Base-by-base conservation (phyloP, 2,113 vertebrate genomes). In the Pantherophis guttatus region DNA sequence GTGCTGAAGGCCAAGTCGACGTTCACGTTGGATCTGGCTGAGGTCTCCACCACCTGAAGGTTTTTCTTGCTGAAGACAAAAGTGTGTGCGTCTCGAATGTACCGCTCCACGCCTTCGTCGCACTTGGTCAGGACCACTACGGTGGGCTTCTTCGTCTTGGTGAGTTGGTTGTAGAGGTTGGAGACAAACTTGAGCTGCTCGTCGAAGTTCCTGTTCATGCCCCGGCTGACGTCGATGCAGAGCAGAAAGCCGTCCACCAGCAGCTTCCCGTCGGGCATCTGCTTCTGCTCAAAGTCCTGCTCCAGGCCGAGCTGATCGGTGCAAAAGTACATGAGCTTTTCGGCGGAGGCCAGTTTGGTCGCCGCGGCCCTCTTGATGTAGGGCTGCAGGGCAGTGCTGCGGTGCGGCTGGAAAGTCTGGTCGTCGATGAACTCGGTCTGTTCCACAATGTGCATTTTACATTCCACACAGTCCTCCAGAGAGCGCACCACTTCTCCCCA, bases 251-350 rank as follows among this genome's bases (percentile, higher is more conserved):
- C 99, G 44, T 99, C 99, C 13, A 99, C 97, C 90, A 98, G 97
- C 29, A 99, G 97, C 96, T 99, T 99, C 54, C 99, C 99, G 54
- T 99, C 99, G 0, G 99, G 99, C 99, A 99, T 99, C 96, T 99
- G 99, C 93, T 99, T 99, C 96, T 99, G 99, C 95, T 99, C 99
- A 96, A 99, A 99, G 98, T 99, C 99, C 97, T 99, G 99, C 93
- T 99, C 99, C 96, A 99, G 95, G 0, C 99, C 99, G 44, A 99
- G 97, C 97, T 99, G 99, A 96, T 99, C 99, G 57, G 99, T 99
- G 97, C 99, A 99, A 97, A 99, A 99, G 96, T 99, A 99, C 99
- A 99, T 99, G 88, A 99, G 98, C 94, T 99, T 99, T 95, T 99
- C 99, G 2, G 99, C 99, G 0, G 99, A 99, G 0, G 99, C 99